Conservation (phyloP, 2,888 invertebrate genomes). For the Ennomos erosarius region DNA sequence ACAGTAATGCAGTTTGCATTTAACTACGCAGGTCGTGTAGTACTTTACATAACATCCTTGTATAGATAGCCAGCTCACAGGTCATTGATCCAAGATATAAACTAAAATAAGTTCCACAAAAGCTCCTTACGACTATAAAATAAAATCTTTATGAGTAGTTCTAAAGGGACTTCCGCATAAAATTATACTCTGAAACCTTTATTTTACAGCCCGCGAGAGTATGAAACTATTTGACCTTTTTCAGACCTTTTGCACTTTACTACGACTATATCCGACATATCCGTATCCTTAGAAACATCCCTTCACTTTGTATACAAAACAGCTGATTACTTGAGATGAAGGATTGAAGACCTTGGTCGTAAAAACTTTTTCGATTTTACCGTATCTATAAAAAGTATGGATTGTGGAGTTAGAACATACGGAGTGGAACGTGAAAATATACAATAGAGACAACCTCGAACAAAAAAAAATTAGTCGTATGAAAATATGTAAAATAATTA, state of each 20-base stretch:
- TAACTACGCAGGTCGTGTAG: no score
- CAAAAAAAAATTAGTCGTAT: no score
- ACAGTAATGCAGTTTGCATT: no score
- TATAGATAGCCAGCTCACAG: no score
- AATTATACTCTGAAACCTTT: conserved; percentile 35
- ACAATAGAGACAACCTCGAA: no score
- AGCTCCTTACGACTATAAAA: not conserved
- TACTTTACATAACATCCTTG: no score
- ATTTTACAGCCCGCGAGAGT: conserved; percentile 35
- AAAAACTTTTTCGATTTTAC: conserved; percentile 41
- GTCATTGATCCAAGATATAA: no score
- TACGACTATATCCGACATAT: conserved; percentile 30
- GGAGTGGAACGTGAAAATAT: not conserved
- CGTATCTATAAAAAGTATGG: conserved; percentile 20
- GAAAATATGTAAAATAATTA: no score
- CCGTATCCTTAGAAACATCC: conserved; percentile 27
- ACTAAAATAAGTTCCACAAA: not conserved
- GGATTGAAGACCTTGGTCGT: conserved; percentile 29
- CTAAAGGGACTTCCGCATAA: conserved; percentile 5
- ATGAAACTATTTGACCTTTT: conserved; percentile 44
- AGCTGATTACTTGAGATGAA: conserved; percentile 35
- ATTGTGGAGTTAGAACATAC: not conserved
- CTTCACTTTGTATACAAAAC: conserved; percentile 39
- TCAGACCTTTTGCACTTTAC: conserved; percentile 37
- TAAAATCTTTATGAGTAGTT: conserved; percentile 4